These are phyloP conservation scores for Blastomussa wellsi DNA, from an alignment of 92 coral and sea anemone genomes.

Conservation along the genomic window DNA sequence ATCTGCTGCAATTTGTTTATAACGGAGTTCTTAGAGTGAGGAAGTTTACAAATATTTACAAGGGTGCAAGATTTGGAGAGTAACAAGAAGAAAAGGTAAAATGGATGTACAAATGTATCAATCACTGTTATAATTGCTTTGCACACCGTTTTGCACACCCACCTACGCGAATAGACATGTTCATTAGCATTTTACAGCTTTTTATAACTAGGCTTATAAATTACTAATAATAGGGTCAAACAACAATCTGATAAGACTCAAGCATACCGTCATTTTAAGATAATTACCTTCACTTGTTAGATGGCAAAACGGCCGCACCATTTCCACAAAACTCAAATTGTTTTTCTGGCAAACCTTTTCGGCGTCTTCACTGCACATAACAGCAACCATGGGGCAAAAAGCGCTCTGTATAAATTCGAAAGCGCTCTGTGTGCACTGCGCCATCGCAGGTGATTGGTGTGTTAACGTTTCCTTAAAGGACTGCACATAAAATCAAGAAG, in stretches of 20 bases:
- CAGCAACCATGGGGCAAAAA: slow-evolving; percentile 95
- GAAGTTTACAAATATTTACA: not conserved
- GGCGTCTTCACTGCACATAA: slow-evolving; percentile 96
- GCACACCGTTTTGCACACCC: not conserved
- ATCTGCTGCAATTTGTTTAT: not conserved
- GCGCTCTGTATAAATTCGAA: slow-evolving; percentile 91
- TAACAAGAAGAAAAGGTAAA: not conserved
- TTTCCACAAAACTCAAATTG: slow-evolving; percentile 88
- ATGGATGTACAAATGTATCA: not conserved
- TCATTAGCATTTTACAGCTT: not conserved
- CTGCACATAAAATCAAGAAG: slow-evolving; percentile 6
- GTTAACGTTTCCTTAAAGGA: not conserved
- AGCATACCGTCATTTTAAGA: not conserved
- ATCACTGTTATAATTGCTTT: slow-evolving; percentile 4
- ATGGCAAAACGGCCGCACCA: slow-evolving; percentile 96
- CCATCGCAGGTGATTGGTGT: slow-evolving; percentile 52
- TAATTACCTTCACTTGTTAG: slow-evolving; percentile 94
- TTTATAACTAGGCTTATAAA: not conserved
- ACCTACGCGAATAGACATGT: not conserved
- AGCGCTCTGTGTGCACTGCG: slow-evolving; percentile 96
- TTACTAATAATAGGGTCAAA: not conserved
- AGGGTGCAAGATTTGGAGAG: not conserved
- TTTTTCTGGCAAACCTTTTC: slow-evolving; percentile 91
- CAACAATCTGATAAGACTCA: not conserved
- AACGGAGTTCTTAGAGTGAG: not conserved